Evolutionary conservation across 2,888 invertebrate genomes (phyloP).

Genomic region (Dasypolia templi): DNA sequence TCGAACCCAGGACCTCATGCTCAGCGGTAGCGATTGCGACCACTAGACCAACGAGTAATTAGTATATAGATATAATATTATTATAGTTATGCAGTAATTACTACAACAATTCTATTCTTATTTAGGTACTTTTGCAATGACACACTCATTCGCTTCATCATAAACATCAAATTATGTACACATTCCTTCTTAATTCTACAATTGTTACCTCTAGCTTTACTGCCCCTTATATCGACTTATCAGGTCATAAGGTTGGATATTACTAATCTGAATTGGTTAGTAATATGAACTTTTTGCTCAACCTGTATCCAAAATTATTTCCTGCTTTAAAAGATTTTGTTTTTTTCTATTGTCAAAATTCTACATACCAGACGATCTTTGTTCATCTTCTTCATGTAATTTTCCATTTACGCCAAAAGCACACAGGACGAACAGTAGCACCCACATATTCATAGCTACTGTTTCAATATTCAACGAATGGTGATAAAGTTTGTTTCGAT

Average conservation of each 20-base stretch:
- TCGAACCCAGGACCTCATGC: too few species aligned
- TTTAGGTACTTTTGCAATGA: neutral
- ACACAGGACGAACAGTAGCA: constrained; percentile 43
- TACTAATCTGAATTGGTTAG: too few species aligned
- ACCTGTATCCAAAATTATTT: neutral
- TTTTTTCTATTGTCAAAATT: neutral
- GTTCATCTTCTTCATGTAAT: constrained; percentile 37
- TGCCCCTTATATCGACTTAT: neutral
- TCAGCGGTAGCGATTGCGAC: too few species aligned
- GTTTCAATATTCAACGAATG: neutral
- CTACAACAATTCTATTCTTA: too few species aligned
- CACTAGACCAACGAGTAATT: too few species aligned
- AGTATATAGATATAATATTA: too few species aligned
- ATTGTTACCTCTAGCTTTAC: neutral
- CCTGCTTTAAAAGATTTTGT: neutral
- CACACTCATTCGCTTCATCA: neutral
- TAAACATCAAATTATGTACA: too few species aligned
- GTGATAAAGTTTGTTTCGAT: constrained; percentile 23
- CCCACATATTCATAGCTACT: constrained; percentile 45
- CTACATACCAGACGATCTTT: constrained; percentile 47
- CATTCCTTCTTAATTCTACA: neutral
- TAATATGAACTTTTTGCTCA: neutral
- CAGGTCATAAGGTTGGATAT: neutral
- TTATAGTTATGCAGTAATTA: too few species aligned
- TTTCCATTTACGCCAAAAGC: constrained; percentile 44